A percentile compares a stretch with the other conserved stretches of the same genome.
Conservation (phyloP, 2,113 vertebrate species). For the Hypanus sabinus region DNA sequence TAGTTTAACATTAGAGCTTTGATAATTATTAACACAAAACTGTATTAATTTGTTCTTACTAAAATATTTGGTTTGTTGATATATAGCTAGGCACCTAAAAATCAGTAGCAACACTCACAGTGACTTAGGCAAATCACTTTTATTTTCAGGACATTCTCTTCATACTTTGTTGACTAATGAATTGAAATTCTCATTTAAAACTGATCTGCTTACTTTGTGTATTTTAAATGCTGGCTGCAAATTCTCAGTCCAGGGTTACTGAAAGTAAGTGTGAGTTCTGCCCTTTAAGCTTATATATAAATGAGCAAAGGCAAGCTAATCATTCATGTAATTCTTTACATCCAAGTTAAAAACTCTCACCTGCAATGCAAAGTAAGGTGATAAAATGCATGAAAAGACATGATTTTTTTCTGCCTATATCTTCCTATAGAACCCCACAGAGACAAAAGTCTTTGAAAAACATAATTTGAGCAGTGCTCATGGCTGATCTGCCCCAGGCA, state of each 20-base stretch:
- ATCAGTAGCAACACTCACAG: background rate
- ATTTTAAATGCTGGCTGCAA: background rate
- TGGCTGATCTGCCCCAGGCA: no score
- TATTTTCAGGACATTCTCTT: background rate
- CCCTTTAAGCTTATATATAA: background rate
- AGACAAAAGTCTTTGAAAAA: background rate
- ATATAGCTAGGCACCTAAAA: background rate
- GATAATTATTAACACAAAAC: background rate
- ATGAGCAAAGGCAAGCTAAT: background rate
- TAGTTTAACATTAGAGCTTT: background rate
- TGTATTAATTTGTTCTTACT: background rate
- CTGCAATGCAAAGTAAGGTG: background rate
- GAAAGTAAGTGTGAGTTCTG: background rate
- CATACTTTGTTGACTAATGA: background rate
- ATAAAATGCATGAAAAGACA: background rate
- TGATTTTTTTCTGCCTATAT: background rate
- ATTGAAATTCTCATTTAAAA: background rate
- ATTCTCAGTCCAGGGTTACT: background rate
- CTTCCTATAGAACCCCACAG: background rate
- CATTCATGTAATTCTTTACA: background rate
- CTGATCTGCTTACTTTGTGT: background rate
- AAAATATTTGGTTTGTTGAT: background rate
- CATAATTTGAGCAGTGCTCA: no score
- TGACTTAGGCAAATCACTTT: background rate
- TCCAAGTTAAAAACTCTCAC: background rate